Evolutionary conservation across 2,113 vertebrate genomes (phyloP).

Genomic region (Ginglymostoma cirratum): DNA sequence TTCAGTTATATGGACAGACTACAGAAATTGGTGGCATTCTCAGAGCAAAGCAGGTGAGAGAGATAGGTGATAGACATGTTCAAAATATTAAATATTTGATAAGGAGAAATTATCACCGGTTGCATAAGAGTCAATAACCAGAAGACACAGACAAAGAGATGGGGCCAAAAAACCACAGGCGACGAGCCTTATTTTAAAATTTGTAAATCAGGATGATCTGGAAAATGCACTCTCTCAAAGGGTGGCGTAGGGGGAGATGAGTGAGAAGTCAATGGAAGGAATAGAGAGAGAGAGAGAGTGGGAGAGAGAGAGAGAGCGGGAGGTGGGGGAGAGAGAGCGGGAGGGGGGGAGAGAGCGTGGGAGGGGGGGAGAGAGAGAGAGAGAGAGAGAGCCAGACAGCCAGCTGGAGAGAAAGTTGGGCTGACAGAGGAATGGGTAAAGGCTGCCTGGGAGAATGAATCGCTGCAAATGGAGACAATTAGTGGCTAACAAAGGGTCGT

Average conservation of each 20-base stretch:
- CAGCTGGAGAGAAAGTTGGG: no score
- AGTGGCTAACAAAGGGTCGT: no score
- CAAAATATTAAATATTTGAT: not conserved
- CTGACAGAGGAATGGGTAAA: no score
- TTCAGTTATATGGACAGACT: not conserved
- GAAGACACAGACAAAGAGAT: not conserved
- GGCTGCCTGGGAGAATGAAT: no score
- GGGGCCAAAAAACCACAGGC: not conserved
- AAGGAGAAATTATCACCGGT: not conserved
- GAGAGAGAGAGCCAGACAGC: no score
- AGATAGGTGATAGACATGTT: not conserved
- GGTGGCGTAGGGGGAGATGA: not conserved
- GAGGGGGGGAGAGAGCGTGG: no score
- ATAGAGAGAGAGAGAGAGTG: no score
- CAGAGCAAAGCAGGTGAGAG: not conserved
- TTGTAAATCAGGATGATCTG: not conserved
- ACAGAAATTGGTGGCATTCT: not conserved
- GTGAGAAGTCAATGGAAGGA: no score
- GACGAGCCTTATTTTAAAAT: not conserved
- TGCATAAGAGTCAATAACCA: not conserved
- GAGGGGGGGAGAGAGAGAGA: no score
- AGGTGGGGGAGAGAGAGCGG: no score
- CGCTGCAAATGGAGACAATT: no score
- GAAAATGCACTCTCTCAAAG: not conserved
- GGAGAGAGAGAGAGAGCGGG: no score